Conservation (phyloP, 2,888 invertebrate species). For the Athalia circularis region DNA sequence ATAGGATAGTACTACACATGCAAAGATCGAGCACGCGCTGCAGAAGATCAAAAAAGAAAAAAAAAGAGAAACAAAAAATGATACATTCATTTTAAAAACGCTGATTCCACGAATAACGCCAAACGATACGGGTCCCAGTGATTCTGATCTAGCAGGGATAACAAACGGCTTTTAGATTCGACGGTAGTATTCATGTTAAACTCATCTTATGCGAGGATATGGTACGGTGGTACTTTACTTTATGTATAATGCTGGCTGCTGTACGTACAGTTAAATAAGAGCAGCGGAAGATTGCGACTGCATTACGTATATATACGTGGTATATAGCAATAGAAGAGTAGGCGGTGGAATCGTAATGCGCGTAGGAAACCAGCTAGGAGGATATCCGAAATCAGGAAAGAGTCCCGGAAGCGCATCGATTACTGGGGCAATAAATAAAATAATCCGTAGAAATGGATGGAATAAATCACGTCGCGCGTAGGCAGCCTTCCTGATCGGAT, state of each 20-base stretch:
- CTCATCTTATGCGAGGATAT: too few species aligned
- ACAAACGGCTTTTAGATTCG: neutral
- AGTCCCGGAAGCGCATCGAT: slow-evolving; percentile 42
- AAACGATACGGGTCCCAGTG: neutral
- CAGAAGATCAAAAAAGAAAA: too few species aligned
- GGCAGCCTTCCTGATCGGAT: slow-evolving; percentile 63
- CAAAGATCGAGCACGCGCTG: too few species aligned
- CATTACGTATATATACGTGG: slow-evolving; percentile 3
- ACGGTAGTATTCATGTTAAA: neutral
- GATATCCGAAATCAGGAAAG: slow-evolving; percentile 40
- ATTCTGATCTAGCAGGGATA: neutral
- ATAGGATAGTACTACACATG: too few species aligned
- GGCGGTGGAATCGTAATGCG: slow-evolving; percentile 18
- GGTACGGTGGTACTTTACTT: too few species aligned
- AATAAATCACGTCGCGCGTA: slow-evolving; percentile 64
- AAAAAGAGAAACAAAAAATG: too few species aligned
- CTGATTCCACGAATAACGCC: neutral
- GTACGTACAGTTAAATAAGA: too few species aligned
- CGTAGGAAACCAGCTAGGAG: neutral
- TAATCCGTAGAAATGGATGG: slow-evolving; percentile 63
- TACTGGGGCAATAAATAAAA: slow-evolving; percentile 55
- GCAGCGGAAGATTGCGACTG: neutral
- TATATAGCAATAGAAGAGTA: neutral
- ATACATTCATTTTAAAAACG: too few species aligned
- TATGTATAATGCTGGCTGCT: too few species aligned